These are phyloP conservation scores for Drosophila rubida DNA, from an alignment of 2,888 invertebrate genomes.

Conservation along the genomic window DNA sequence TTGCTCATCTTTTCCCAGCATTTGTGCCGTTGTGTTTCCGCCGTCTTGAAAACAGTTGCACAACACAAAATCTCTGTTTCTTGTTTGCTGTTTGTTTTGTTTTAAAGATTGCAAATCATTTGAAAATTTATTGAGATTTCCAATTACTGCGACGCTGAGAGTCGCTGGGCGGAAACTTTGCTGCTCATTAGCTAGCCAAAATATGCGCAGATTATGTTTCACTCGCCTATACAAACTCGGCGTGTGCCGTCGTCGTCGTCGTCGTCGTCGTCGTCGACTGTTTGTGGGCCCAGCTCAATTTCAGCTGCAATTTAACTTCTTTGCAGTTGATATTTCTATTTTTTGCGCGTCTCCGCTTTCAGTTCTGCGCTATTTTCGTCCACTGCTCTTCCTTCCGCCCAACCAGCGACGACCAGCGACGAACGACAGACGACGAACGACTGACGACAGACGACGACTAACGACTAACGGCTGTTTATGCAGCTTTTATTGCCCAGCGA, in stretches of 20 bases:
- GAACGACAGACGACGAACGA: no score
- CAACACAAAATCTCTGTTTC: background rate
- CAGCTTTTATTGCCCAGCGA: constrained; percentile 41
- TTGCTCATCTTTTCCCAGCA: background rate
- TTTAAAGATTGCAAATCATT: constrained; percentile 8
- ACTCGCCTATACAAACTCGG: background rate
- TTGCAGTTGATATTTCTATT: constrained; percentile 26
- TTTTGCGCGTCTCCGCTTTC: constrained; percentile 1
- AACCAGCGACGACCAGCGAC: no score
- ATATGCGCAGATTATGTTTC: background rate
- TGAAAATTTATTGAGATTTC: constrained; percentile 12
- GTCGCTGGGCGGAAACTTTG: constrained; percentile 12
- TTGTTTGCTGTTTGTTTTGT: background rate
- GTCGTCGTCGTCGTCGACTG: no score
- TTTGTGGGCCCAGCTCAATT: constrained; percentile 16
- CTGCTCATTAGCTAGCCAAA: constrained; percentile 17
- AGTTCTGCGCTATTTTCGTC: constrained; percentile 3
- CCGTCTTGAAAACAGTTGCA: constrained; percentile 9
- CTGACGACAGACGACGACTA: no score
- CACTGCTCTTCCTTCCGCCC: constrained; percentile 13
- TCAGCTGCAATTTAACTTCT: constrained; percentile 45
- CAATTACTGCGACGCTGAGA: constrained; percentile 6
- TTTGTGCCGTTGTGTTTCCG: background rate
- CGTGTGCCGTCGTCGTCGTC: no score
- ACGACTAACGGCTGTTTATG: constrained; percentile 44